These are phyloP conservation scores for Baryphthengus martii DNA, from an alignment of 2,113 vertebrate genomes.

Conservation along the genomic window DNA sequence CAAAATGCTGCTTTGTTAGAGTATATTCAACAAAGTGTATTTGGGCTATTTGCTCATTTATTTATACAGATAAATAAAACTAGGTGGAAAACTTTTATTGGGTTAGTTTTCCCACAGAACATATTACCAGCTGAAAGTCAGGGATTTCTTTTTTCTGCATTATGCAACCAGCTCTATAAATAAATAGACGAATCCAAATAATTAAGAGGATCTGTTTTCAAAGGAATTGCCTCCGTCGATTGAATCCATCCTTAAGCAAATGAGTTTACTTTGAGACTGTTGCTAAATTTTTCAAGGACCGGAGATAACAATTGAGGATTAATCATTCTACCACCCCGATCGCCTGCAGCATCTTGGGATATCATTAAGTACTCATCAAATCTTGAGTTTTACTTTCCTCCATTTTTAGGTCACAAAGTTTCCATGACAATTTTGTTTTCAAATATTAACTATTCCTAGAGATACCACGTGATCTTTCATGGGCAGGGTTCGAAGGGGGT, in stretches of 20 bases:
- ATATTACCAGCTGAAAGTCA: neutral
- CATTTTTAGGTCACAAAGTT: neutral
- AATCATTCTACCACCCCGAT: neutral
- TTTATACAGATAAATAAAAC: neutral
- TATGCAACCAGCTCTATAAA: slow-evolving; percentile 30
- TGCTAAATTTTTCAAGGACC: neutral
- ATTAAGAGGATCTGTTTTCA: slow-evolving; percentile 22
- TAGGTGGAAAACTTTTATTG: slow-evolving; percentile 6
- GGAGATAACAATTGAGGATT: neutral
- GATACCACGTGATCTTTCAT: neutral
- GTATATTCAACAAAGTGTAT: neutral
- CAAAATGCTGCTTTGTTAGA: neutral
- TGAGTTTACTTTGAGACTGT: neutral
- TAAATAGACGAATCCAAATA: slow-evolving; percentile 1
- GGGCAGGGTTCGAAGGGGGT: neutral
- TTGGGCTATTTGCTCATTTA: neutral
- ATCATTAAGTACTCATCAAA: neutral
- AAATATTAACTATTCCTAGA: neutral
- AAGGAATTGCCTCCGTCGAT: neutral
- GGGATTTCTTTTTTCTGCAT: neutral
- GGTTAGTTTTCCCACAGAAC: slow-evolving; percentile 13
- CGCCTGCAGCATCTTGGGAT: neutral
- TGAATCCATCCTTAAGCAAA: slow-evolving; percentile 31
- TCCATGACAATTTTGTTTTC: neutral
- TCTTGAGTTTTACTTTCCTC: neutral